Conservation (phyloP, 2,888 invertebrate genomes). For the Mayetiola destructor region DNA sequence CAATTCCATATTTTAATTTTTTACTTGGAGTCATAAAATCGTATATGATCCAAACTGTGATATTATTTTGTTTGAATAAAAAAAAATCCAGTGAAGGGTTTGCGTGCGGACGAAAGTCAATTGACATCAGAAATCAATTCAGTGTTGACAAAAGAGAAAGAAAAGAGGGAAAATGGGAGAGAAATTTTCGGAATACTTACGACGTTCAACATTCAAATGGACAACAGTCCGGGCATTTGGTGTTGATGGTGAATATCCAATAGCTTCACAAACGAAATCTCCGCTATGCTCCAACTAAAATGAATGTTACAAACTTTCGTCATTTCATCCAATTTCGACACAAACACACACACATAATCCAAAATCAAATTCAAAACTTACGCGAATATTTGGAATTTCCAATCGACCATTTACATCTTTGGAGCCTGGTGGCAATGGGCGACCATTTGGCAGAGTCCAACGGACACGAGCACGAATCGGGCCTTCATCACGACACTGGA, state of each 20-base stretch:
- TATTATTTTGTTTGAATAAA: slow-evolving; percentile 12
- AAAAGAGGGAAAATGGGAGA: not conserved
- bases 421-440: slow-evolving; percentile 62
- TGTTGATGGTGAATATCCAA: slow-evolving; percentile 44
- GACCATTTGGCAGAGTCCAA: slow-evolving; percentile 58
- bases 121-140: not conserved
- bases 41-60: slow-evolving; percentile 31
- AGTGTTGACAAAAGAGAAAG: not conserved
- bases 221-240: slow-evolving; percentile 55
- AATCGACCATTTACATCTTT: slow-evolving; percentile 61
- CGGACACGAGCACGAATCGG: slow-evolving; percentile 55
- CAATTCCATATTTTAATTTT: slow-evolving; percentile 42
- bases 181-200: slow-evolving; percentile 43
- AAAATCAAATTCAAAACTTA: slow-evolving; percentile 28
- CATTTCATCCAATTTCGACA: not conserved
- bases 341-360: not conserved
- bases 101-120: not conserved
- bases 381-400: slow-evolving; percentile 69
- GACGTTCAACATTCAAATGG: slow-evolving; percentile 54
- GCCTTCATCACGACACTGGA: slow-evolving; percentile 88
- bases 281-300: slow-evolving; percentile 56
- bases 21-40: slow-evolving; percentile 25
- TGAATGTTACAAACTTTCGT: not conserved
- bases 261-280: slow-evolving; percentile 69
- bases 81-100: not conserved